Evolutionary conservation across 1,140 invertebrate genomes (phyloP), one percentile per base, ranked within the genome.

Genomic region (Rhysida immarginata): DNA sequence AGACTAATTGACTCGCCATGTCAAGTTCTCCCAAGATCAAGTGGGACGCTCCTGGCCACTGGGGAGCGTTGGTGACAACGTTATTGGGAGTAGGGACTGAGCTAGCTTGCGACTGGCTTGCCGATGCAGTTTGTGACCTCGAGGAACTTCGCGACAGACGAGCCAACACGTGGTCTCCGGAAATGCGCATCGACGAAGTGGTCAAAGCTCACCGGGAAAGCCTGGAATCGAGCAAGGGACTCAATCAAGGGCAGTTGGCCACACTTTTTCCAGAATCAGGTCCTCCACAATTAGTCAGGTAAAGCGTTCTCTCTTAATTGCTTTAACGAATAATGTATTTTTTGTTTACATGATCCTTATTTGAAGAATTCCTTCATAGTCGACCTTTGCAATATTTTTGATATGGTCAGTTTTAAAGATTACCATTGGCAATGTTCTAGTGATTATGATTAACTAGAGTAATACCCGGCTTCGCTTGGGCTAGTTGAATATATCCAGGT

Each of bases 121-220:
- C 8, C 11, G 49, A 25, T 3, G 23, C 49, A 8, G 49, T 51
- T 13, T 26, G 24, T 20, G 26, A 51, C 13, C 26, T 51, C 8
- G 49, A 51, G 5, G 24, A 3, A 5, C 23, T 51, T 27, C 11
- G 21, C 8, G 49, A 51, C 8, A 24, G 21, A 8, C 3, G 21
- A 8, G 24, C 49, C 49, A 26, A 26, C 16, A 8, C 49, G 3
- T 51, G 23, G 26, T 13, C 49, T 11, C 49, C 49, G 11, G 49
- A 51, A 13, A 51, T 51, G 49, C 23, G 49, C 24, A 51, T 51
- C 26, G 49, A 3, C 2, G 49, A 51, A 51, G 8, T 51, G 49
- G 49, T 20, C 8, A 51, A 51, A 51, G 26, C 26, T 13, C 21
- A 51, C 49, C 3, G 26, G 13, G 24, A 51, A 3, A 25, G 23